Evolutionary conservation across 2,113 vertebrate genomes (phyloP).

Genomic region (Sarotherodon lohbergeri): DNA sequence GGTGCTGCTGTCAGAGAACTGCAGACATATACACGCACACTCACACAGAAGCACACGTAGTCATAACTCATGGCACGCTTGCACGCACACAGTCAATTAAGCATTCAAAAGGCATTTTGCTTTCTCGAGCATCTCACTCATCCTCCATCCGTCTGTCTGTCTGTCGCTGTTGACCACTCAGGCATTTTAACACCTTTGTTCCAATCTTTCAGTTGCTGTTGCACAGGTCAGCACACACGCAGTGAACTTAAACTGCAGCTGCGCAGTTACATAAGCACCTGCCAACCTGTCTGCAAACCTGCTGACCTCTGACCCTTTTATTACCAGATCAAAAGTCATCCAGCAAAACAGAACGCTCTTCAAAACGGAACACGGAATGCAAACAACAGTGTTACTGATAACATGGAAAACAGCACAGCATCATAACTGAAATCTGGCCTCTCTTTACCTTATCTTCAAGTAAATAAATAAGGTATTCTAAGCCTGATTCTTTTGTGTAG

Average conservation of each 20-base stretch:
- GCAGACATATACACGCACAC: not conserved
- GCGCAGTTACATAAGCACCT: conserved; percentile 24
- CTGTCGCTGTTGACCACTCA: not conserved
- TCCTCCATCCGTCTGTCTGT: not conserved
- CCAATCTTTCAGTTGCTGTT: not conserved
- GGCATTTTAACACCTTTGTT: conserved; percentile 40
- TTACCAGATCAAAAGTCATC: conserved; percentile 29
- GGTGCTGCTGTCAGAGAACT: conserved; percentile 33
- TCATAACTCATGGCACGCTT: conserved; percentile 7
- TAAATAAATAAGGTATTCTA: not conserved
- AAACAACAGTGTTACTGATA: not conserved
- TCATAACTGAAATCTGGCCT: not conserved
- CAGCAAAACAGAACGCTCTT: not conserved
- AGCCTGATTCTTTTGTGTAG: not conserved
- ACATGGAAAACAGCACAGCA: not conserved
- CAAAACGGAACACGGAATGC: not conserved
- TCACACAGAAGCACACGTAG: not conserved
- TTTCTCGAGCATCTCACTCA: not conserved
- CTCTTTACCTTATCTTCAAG: not conserved
- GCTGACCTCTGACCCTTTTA: not conserved
- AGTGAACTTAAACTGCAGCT: conserved; percentile 38
- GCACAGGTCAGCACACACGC: conserved; percentile 5
- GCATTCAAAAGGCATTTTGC: not conserved
- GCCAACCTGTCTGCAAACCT: conserved; percentile 4
- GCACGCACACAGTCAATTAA: conserved; percentile 36